These are phyloP conservation scores for Apus apus DNA, from an alignment of 2,113 vertebrate species.

Conservation along the genomic window DNA sequence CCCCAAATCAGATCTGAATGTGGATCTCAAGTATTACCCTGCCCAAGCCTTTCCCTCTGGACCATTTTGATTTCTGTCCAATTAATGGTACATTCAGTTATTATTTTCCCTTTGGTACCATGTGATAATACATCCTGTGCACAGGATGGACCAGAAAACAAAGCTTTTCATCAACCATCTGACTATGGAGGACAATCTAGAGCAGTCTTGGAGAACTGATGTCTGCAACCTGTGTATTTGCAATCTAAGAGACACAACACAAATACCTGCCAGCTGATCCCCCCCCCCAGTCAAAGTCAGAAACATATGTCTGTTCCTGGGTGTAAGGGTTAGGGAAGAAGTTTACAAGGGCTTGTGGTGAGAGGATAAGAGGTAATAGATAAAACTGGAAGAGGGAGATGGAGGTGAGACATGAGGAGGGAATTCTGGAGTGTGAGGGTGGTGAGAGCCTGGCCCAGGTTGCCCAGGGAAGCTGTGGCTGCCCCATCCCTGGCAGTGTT, in stretches of 20 bases:
- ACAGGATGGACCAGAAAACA: not conserved
- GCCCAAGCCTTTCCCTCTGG: not conserved
- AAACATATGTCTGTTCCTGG: accelerated
- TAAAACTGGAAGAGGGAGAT: too few relatives aligned
- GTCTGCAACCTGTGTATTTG: not conserved
- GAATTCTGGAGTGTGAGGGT: too few relatives aligned
- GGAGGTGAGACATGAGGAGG: too few relatives aligned
- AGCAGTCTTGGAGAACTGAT: not conserved
- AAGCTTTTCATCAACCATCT: not conserved
- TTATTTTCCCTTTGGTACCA: not conserved
- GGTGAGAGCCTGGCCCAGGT: too few relatives aligned
- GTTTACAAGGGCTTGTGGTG: not conserved
- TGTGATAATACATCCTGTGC: not conserved
- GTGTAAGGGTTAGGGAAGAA: not conserved
- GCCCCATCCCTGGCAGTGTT: too few relatives aligned
- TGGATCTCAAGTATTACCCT: not conserved
- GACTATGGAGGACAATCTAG: not conserved
- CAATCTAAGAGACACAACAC: not conserved
- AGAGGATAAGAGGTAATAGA: too few relatives aligned
- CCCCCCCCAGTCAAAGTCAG: not conserved
- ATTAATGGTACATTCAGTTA: not conserved
- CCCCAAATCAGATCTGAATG: not conserved
- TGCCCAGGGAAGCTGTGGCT: too few relatives aligned
- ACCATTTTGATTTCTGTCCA: not conserved
- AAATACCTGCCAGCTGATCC: not conserved